Base-by-base conservation (phyloP, 1,140 invertebrate genomes). In the Drosophila virilis region DNA sequence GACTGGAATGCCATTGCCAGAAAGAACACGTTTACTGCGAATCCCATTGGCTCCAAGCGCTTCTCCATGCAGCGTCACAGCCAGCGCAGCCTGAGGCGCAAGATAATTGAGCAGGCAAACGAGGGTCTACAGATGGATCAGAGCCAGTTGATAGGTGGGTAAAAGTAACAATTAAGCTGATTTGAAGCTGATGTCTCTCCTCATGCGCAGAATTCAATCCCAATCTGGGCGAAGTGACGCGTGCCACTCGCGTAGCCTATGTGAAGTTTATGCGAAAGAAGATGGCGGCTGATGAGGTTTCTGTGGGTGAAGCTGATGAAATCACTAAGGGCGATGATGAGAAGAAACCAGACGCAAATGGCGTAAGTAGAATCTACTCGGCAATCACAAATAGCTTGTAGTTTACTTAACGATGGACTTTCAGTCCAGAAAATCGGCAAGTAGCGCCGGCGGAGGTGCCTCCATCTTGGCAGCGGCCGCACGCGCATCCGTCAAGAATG, bases 1-100 rank as follows among this genome's bases (percentile, higher is more conserved):
- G 96, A 98, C 74, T 98, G 97, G 97, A 98, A 97, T 89, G 95
- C 95, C 2, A 92, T 96, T 60, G 97, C 97, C 0, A 93, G 96
- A 8, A 94, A 95, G 74, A 96, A 95, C 69, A 96, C 95, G 0
- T 80, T 94, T 0, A 93, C 92, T 0, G 92, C 93, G 1, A 95
- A 98, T 93, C 97, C 96, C 0, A 98, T 98, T 69, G 97, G 97
- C 1, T 95, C 94, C 17, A 95, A 95, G 2, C 94, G 93, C 22
- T 96, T 96, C 66, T 95, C 95, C 0, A 91, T 94, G 32, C 93
- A 93, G 8, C 93, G 93, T 15, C 93, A 94, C 62, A 94, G 94
- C 45, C 92, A 96, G 17, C 95, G 96, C 74, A 97, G 96, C 75
- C 92, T 97, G 32, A 93, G 96, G 40, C 93, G 93, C 22, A 94